These are phyloP conservation scores for Sebastes trivittatus DNA, from an alignment of 2,797 vertebrate species.

Conservation along the genomic window DNA sequence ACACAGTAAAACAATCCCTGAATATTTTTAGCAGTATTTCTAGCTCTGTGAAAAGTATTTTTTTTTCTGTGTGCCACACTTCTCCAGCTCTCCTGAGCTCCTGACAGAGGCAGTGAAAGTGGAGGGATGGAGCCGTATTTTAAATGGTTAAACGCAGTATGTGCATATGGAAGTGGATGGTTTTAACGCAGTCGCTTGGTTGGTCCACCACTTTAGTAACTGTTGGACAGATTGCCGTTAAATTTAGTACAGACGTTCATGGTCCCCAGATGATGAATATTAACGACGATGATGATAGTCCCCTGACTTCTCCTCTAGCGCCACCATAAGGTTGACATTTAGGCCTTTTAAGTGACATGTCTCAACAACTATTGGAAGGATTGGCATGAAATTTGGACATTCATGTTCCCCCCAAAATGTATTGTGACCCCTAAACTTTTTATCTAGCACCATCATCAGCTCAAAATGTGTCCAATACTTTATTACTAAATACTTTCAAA, in stretches of 20 bases:
- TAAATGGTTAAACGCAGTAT: conserved; percentile 16
- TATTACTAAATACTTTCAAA: neutral
- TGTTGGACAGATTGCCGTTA: neutral
- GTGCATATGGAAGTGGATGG: conserved; percentile 2
- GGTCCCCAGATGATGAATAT: neutral
- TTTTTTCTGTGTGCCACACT: conserved; percentile 25
- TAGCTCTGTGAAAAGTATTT: conserved; percentile 43
- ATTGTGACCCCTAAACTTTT: neutral
- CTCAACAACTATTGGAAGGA: neutral
- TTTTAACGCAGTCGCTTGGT: neutral
- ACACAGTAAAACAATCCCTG: conserved; percentile 44
- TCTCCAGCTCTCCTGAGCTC: conserved; percentile 33
- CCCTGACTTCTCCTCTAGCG: neutral
- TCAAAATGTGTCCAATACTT: neutral
- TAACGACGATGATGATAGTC: neutral
- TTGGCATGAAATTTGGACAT: neutral
- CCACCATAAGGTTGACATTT: neutral
- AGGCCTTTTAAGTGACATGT: neutral
- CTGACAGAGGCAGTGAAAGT: conserved; percentile 12
- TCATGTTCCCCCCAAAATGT: neutral
- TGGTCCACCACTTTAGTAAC: neutral
- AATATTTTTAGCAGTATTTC: conserved; percentile 54
- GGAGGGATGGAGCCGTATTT: conserved; percentile 29
- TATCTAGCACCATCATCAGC: neutral
- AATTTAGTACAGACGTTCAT: neutral